These are phyloP conservation scores for Pelodiscus sinensis DNA, from an alignment of 2,113 vertebrate species.

Conservation along the genomic window DNA sequence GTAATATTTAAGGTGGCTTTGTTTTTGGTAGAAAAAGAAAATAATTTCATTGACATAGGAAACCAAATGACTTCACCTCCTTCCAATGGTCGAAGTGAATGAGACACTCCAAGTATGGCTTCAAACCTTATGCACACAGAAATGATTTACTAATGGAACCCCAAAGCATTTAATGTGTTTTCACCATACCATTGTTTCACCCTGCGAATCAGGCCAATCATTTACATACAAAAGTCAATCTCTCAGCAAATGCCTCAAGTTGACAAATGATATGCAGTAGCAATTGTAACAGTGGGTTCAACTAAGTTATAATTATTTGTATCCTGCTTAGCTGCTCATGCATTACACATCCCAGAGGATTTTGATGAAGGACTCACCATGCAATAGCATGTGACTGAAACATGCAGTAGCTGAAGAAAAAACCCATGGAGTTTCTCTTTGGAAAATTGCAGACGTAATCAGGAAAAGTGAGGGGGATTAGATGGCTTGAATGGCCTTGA, in stretches of 20 bases:
- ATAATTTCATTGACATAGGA: conserved; percentile 22
- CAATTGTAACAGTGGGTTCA: conserved; percentile 41
- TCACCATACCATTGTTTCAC: conserved; percentile 59
- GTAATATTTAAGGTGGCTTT: conserved; percentile 13
- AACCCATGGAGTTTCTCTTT: conserved; percentile 35
- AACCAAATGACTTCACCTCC: conserved; percentile 45
- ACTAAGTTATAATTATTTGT: conserved; percentile 66
- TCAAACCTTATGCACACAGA: conserved; percentile 24
- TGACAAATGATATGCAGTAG: too few species aligned
- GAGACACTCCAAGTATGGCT: not conserved
- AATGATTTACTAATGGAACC: conserved; percentile 47
- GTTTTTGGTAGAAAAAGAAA: conserved; percentile 41
- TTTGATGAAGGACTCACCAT: conserved; percentile 34
- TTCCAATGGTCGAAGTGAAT: conserved; percentile 55
- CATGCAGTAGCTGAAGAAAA: conserved; percentile 19
- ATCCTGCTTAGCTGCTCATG: conserved; percentile 58
- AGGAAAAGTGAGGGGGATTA: conserved; percentile 8
- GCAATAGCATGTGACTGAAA: conserved; percentile 32
- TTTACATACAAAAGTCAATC: conserved; percentile 74
- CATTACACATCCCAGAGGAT: conserved; percentile 56
- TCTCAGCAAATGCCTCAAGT: too few species aligned
- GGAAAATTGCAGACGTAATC: conserved; percentile 25
- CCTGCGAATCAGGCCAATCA: conserved; percentile 52
- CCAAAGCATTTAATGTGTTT: conserved; percentile 39
- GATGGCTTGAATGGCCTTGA: conserved; percentile 13